These are phyloP conservation scores for Chloroclysta siterata DNA, from an alignment of 2,888 invertebrate species.

Conservation along the genomic window DNA sequence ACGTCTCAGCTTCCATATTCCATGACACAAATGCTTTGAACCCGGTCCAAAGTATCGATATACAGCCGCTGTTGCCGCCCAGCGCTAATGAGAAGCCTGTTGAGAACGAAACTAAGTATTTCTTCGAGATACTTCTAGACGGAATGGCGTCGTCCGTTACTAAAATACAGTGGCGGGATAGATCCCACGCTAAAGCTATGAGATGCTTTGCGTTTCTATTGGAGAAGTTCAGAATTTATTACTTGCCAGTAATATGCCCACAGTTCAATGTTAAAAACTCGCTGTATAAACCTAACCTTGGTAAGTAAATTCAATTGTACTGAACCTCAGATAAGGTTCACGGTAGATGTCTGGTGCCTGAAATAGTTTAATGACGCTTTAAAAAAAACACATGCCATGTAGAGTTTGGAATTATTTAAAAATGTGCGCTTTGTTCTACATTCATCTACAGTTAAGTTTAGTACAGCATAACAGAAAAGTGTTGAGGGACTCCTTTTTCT, in stretches of 20 bases:
- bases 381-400: too few species aligned
- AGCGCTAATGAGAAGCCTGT: slow-evolving; percentile 93
- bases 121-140: slow-evolving; percentile 94
- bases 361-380: too few species aligned
- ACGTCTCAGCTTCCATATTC: slow-evolving; percentile 86
- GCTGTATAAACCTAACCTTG: slow-evolving; percentile 92
- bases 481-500: too few species aligned
- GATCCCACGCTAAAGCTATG: slow-evolving; percentile 90
- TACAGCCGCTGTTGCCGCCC: slow-evolving; percentile 91
- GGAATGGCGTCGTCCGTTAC: slow-evolving; percentile 96
- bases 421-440: too few species aligned
- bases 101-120: slow-evolving; percentile 93
- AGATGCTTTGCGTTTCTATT: slow-evolving; percentile 95
- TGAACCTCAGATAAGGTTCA: too few species aligned
- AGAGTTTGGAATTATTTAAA: too few species aligned
- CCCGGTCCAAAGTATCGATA: slow-evolving; percentile 91
- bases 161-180: slow-evolving; percentile 95
- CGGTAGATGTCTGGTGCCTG: too few species aligned
- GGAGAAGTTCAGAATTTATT: slow-evolving; percentile 95
- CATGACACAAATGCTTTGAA: slow-evolving; percentile 89
- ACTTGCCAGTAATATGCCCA: slow-evolving; percentile 95
- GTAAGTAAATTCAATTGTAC: slow-evolving; percentile 65
- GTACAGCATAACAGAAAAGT: too few species aligned
- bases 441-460: too few species aligned
- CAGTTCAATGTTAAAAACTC: slow-evolving; percentile 92